Base-by-base conservation (phyloP, 2,888 invertebrate species). In the Nomada ruficornis region DNA sequence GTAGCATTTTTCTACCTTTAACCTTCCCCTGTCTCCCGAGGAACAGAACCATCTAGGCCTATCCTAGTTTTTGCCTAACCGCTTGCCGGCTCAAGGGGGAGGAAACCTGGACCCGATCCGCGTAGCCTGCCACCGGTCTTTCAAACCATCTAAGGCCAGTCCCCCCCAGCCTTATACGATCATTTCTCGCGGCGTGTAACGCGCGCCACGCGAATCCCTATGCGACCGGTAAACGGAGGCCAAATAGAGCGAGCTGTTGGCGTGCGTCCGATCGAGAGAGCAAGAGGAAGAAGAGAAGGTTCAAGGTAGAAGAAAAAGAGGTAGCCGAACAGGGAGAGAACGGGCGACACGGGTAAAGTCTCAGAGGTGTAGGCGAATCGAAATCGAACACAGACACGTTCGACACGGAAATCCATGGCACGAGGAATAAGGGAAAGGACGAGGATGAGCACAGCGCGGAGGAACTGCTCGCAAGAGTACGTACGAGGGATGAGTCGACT, bases 1-100 rank as follows among this genome's bases (percentile, higher is more conserved):
- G 50, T 62, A 18, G 7, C 26, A 59, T 72, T 72, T 72, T 42
- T 73, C 74, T 71, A 52, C 68, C 70, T 73, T 70, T 18, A 23
- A 60, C 59, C 57, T 50, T 13, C 62, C 55, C 36, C 65, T 44
- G 78, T 79, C 77, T 79, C 83, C 77, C 80, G 84, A 64, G 85
- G 75, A 65, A 69, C 60, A 77, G 85, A 80, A 76, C 91, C 92
- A 91, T 91, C 91, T 91, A 92, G 88, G 91, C 89, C 90, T 90
- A 92, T 92, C 91, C 92, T 91, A 92, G 92, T 92, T 92, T 92
- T 92, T 92, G 88, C 87, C 89, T 91, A 89, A 82, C 59, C 60
- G 2, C 59, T 42, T 54, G 55, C 11, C 44, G 47, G 54, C 50
- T 60, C 59, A 52, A n/a, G 29, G 52, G 54, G 63, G 54, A 52